Conservation (phyloP, 35 echinoderm and acorn worm genomes). For the Heliocidaris erythrogramma region DNA sequence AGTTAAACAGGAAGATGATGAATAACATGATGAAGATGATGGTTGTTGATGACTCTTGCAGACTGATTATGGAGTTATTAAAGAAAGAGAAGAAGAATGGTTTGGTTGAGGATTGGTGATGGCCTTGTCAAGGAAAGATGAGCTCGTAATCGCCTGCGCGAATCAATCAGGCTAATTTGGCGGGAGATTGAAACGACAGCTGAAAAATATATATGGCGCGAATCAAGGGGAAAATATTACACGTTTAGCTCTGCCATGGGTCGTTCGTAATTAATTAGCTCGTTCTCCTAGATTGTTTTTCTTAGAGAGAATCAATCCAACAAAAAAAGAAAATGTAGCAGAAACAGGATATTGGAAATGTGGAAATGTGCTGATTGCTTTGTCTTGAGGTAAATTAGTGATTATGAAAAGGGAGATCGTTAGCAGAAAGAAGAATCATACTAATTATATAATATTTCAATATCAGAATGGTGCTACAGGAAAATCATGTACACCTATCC, state of each 20-base stretch:
- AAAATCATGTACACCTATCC: not conserved
- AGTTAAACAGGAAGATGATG: constrained; percentile 45
- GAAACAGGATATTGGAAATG: not conserved
- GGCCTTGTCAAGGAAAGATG: constrained; percentile 24
- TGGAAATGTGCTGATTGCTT: constrained; percentile 28
- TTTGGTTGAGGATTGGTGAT: not conserved
- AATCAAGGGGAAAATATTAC: constrained; percentile 12
- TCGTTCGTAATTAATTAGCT: constrained; percentile 47
- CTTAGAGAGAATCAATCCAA: not conserved
- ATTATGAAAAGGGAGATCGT: not conserved
- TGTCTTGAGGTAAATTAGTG: not conserved
- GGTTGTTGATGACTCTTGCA: constrained; percentile 35
- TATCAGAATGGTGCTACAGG: not conserved
- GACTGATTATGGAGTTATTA: constrained; percentile 28
- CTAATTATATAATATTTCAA: not conserved
- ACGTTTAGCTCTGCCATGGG: not conserved
- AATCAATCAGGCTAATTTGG: constrained; percentile 45
- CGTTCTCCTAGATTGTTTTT: constrained; percentile 46
- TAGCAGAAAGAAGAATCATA: not conserved
- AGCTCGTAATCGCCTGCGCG: not conserved
- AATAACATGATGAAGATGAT: constrained; percentile 9
- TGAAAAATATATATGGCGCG: constrained; percentile 45
- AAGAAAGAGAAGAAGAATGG: constrained; percentile 22
- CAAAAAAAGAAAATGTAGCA: constrained; percentile 14
- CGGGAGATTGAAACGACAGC: constrained; percentile 21